Conservation (phyloP, 2,888 invertebrate genomes). For the Athalia rosae region DNA sequence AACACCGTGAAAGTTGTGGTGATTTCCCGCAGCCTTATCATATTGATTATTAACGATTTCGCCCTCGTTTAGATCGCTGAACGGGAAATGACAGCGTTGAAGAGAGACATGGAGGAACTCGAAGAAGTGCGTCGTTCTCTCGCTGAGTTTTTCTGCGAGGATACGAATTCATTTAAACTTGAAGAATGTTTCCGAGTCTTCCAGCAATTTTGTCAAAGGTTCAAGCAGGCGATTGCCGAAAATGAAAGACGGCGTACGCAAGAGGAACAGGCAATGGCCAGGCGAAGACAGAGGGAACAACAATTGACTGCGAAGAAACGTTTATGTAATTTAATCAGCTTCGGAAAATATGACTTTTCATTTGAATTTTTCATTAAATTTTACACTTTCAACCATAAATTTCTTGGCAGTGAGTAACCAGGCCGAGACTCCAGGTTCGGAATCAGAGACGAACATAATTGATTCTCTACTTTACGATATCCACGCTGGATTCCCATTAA, state of each 20-base stretch:
- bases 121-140: slow-evolving; percentile 87
- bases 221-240: slow-evolving; percentile 88
- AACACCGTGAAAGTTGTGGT: neutral
- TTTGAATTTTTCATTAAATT: no score
- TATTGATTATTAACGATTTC: neutral
- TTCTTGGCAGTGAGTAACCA: slow-evolving; percentile 78
- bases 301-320: slow-evolving; percentile 79
- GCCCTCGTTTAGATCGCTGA: slow-evolving; percentile 80
- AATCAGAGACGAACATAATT: slow-evolving; percentile 83
- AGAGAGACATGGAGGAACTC: slow-evolving; percentile 88
- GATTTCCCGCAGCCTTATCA: neutral
- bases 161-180: slow-evolving; percentile 89
- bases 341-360: no score
- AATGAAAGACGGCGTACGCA: slow-evolving; percentile 88
- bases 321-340: slow-evolving; percentile 73
- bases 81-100: slow-evolving; percentile 84
- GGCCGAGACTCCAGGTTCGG: slow-evolving; percentile 83
- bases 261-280: slow-evolving; percentile 90
- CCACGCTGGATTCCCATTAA: slow-evolving; percentile 79
- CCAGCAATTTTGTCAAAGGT: slow-evolving; percentile 91
- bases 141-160: slow-evolving; percentile 96
- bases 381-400: neutral
- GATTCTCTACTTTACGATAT: slow-evolving; percentile 88
- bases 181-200: slow-evolving; percentile 96
- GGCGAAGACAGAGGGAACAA: slow-evolving; percentile 85